Base-by-base conservation (phyloP, 2,888 invertebrate species). In the Pandemis heparana region DNA sequence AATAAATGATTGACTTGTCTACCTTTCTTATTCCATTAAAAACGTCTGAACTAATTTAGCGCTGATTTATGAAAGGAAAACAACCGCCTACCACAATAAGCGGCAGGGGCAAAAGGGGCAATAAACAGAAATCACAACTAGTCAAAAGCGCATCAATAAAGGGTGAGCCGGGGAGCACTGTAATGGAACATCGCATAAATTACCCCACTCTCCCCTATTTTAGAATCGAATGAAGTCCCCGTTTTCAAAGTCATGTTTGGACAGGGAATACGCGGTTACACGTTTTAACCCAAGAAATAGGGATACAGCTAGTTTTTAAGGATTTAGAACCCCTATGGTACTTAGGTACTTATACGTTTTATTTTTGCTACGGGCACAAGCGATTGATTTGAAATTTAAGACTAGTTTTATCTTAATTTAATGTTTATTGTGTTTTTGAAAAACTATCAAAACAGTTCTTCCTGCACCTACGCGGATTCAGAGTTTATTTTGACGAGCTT, bases 101-200 rank as follows among this genome's bases (percentile, higher is more conserved):
- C 84, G 84, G 83, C 84, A 89, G 84, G 84, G 83, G 85, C 89
- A 89, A 91, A 91, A 88, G 86, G 89, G 79, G 82, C 87, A 89
- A 92, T 92, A 92, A 92, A 91, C 88, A 82, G 88, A 85, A 90
- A 92, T 92, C 92, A 91, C 83, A 86, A 89, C 91, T 89, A 91
- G 91, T 92, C 89, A 92, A 93, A 92, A 89, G 92, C 82, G 87
- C 93, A 92, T 92, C 92, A 89, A 91, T 89, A 89, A 88, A 87
- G 88, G 87, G 86, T 79, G 82, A 81, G 70, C 32, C 59, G 83
- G 84, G 85, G 88, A 84, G 78, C 85, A 82, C 87, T 81, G 83
- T 77, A 81, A 86, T 80, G 80, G 88, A 82, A 79, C 89, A 84
- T 76, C 87, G 83, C 84, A 89, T 90, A 90, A 89, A 92, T 91